Percentiles rank a stretch among this genome's conserved stretches.
phyloP scores from a whole-genome alignment of 2,888 invertebrate species.

The Cheilosia vernalis region DNA sequence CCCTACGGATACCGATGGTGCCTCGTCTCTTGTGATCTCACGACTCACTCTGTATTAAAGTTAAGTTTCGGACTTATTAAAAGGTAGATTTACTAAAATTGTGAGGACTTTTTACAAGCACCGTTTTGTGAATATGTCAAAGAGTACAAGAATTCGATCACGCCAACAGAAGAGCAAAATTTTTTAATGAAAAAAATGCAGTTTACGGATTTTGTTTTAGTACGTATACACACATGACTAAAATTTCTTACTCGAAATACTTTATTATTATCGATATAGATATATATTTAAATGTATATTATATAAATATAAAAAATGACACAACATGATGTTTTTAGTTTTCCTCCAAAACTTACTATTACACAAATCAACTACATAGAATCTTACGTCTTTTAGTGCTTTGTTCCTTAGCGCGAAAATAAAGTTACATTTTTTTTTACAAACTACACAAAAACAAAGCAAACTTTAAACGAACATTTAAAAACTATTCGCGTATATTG shows the following conservation, averaged over 20 bases:
- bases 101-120: too few relatives aligned
- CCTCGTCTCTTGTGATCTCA: too few relatives aligned
- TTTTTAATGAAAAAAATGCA: background rate
- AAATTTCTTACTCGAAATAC: slow-evolving; percentile 60
- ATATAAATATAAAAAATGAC: slow-evolving; percentile 75
- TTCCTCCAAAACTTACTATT: slow-evolving; percentile 52
- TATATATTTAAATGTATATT: slow-evolving; percentile 54
- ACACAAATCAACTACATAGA: slow-evolving; percentile 60
- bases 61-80: too few relatives aligned
- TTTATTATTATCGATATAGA: slow-evolving; percentile 63
- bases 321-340: slow-evolving; percentile 65
- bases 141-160: too few relatives aligned
- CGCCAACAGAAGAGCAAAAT: too few relatives aligned
- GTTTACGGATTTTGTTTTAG: background rate
- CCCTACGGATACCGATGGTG: too few relatives aligned
- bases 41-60: too few relatives aligned
- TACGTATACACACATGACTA: slow-evolving; percentile 70
- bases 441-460: slow-evolving; percentile 49
- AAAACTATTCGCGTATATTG: slow-evolving; percentile 16
- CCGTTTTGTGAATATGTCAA: too few relatives aligned
- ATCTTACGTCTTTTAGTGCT: slow-evolving; percentile 73
- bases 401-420: slow-evolving; percentile 50
- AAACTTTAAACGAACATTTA: slow-evolving; percentile 7
- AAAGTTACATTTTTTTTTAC: slow-evolving; percentile 35
- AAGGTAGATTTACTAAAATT: too few relatives aligned